Base-by-base conservation (phyloP, 2,113 vertebrate species). In the Anas platyrhynchos region DNA sequence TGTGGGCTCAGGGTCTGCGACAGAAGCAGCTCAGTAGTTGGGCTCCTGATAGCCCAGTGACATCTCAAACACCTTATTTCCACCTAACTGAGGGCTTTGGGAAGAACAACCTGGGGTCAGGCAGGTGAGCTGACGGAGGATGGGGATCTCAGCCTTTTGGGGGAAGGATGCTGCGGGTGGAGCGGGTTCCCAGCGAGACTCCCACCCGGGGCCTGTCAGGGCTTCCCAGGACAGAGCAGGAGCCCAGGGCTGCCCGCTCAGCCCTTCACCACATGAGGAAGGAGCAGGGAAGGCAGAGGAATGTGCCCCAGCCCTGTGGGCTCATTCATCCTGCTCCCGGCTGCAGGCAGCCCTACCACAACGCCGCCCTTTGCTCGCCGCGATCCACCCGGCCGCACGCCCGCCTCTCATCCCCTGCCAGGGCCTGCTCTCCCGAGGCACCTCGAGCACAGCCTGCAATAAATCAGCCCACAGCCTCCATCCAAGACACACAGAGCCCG, bases 361-460 rank as follows among this genome's bases (percentile, higher is more conserved):
- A 27, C 2, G 6, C 90, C 68, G 83, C 56, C 7, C 46, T 97
- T 11, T 93, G 73, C 82, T 92, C 1, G 1, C 88, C 86, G 80
- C 86, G 66, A 48, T 92, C 93, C 83, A 52, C 31, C 93, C 38
- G 0, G 43, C 3, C 68, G 65, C 73, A 73, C 1, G 18, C 90
- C 54, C 1, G 25, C 71, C 91, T 96, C 92, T 94, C 92, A 96
- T 95, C 88, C 80, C 46, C 77, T 95, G 96, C 96, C 96, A 97
- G 90, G 46, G 8, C 74, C 58, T 2, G 6, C 86, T 92, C 92
- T 97, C 94, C 69, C 0, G 1, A 93, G 92, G 93, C 92, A 96
- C 92, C 88, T 79, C 72, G 43, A 87, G 91, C 92, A 32, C 66
- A 69, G 44, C 12, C 92, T 88, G 74, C 62, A 58, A 92, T 92